These are phyloP conservation scores for Hemistola chrysoprasaria DNA, from an alignment of 2,888 invertebrate genomes.

Conservation along the genomic window DNA sequence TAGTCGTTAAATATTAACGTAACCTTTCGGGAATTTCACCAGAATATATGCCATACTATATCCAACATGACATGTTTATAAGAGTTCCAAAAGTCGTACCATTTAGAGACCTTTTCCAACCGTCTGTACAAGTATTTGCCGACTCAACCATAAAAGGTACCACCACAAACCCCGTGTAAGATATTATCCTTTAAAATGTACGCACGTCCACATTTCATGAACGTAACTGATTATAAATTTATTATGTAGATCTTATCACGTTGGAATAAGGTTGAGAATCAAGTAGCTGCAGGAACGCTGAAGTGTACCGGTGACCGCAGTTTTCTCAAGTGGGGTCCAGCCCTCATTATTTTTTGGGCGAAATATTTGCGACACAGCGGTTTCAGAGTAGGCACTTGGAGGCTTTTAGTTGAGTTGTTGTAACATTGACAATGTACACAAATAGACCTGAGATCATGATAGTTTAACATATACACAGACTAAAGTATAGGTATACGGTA, in stretches of 20 bases:
- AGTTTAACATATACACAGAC: too few species aligned
- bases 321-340: slow-evolving; percentile 59
- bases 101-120: slow-evolving; percentile 29
- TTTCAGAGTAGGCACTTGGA: slow-evolving; percentile 45
- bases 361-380: slow-evolving; percentile 61
- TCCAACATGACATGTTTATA: slow-evolving; percentile 15
- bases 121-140: slow-evolving; percentile 24
- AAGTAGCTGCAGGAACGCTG: too few species aligned
- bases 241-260: slow-evolving; percentile 17
- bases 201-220: slow-evolving; percentile 54
- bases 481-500: too few species aligned
- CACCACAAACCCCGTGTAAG: slow-evolving; percentile 5
- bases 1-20: too few species aligned
- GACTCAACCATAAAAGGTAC: slow-evolving; percentile 36
- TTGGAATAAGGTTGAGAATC: slow-evolving; percentile 14
- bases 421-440: slow-evolving; percentile 15
- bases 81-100: slow-evolving; percentile 18
- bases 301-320: slow-evolving; percentile 35
- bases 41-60: slow-evolving; percentile 15
- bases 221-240: slow-evolving; percentile 24
- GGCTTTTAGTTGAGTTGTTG: slow-evolving; percentile 18
- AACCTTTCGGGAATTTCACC: slow-evolving; percentile 10
- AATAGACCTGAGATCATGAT: too few species aligned
- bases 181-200: slow-evolving; percentile 57
- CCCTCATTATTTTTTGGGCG: slow-evolving; percentile 62